These are phyloP conservation scores for Chymomyza costata DNA, from an alignment of 1,140 invertebrate species.

Conservation along the genomic window DNA sequence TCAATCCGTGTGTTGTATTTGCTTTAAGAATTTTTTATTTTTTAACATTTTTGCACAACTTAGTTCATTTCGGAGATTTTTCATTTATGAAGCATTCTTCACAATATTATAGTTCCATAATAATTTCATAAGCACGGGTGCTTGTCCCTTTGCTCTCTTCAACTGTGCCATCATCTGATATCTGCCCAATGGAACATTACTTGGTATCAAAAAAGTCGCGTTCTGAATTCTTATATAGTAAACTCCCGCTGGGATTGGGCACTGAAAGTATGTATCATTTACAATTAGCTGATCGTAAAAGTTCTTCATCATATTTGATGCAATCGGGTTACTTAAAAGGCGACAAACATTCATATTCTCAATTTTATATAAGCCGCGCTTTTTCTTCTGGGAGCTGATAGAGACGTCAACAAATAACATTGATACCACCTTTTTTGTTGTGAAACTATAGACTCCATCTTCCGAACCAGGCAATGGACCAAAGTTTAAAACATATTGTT, in stretches of 20 bases:
- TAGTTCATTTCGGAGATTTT: too few species aligned
- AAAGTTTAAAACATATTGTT: conserved; percentile 1
- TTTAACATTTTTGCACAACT: too few species aligned
- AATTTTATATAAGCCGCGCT: conserved; percentile 17
- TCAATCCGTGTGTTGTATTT: too few species aligned
- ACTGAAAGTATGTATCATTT: conserved; percentile 25
- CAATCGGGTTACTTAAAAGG: conserved; percentile 31
- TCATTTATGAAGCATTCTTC: too few species aligned
- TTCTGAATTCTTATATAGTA: conserved; percentile 36
- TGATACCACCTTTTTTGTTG: neutral
- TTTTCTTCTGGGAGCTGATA: neutral
- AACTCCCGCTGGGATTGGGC: conserved; percentile 17
- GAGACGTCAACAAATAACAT: conserved; percentile 12
- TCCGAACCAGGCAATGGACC: neutral
- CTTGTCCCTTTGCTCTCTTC: too few species aligned
- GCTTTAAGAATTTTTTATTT: too few species aligned
- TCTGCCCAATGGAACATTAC: too few species aligned
- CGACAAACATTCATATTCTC: conserved; percentile 19
- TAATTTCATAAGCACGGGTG: too few species aligned
- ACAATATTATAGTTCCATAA: too few species aligned
- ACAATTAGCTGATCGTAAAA: conserved; percentile 32
- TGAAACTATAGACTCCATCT: neutral
- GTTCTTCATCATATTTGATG: conserved; percentile 12
- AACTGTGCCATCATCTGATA: too few species aligned
- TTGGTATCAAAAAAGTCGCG: too few species aligned